phyloP scores from a whole-genome alignment of 2,113 vertebrate genomes.

The Ceratotherium simum region DNA sequence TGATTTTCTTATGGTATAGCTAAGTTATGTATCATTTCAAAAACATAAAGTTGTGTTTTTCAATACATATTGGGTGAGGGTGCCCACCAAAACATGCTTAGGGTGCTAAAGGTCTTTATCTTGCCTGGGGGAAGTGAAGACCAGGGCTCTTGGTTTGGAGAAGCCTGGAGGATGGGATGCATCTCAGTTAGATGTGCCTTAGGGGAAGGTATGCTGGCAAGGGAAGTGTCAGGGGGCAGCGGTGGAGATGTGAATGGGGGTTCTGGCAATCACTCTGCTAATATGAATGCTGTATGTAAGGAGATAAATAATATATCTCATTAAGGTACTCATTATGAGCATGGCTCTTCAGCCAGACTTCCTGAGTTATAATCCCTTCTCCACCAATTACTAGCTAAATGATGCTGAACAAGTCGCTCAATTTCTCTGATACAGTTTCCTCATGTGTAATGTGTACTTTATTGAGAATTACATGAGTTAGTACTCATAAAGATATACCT shows the following conservation, averaged over 20 bases:
- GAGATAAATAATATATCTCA: neutral
- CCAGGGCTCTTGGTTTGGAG: neutral
- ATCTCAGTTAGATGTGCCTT: neutral
- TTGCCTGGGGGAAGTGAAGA: neutral
- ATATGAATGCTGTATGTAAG: neutral
- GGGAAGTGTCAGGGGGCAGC: neutral
- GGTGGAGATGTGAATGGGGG: too few species aligned
- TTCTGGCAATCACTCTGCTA: neutral
- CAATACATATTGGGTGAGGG: neutral
- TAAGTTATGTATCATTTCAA: neutral
- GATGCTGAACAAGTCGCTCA: too few species aligned
- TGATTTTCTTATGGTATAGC: neutral
- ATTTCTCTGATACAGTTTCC: too few species aligned
- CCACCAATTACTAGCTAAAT: too few species aligned
- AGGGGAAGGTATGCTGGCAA: neutral
- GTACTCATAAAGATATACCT: too few species aligned
- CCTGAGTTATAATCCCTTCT: too few species aligned
- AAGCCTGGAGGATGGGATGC: neutral
- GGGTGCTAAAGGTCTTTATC: neutral
- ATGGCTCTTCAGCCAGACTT: neutral
- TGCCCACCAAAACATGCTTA: neutral
- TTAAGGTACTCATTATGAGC: neutral
- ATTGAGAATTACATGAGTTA: too few species aligned
- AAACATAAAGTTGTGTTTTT: neutral
- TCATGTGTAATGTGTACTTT: too few species aligned